Evolutionary conservation across 2,113 vertebrate genomes (phyloP), one percentile per base, ranked within the genome.

Genomic region (Piprites chloris): DNA sequence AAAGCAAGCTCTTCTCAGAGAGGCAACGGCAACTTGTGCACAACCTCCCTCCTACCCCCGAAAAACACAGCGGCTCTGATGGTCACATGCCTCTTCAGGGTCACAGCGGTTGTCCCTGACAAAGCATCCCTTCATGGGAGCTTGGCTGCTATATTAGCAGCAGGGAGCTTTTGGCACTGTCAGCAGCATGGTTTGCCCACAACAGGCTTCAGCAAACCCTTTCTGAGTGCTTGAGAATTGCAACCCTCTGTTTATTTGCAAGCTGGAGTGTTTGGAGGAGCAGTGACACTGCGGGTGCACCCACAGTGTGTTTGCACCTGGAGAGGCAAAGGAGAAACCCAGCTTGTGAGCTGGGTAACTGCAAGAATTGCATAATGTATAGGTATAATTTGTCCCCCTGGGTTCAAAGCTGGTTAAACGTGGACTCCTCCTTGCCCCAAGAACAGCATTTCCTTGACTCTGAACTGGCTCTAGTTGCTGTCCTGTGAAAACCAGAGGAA

Each of bases 271-370:
- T 41, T 53, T 26, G 41, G 32, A 26, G 39, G 53, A 68, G 78
- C 82, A 21, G 49, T 2, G 42, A 1, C 1, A 0, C 21, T 9
- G 11, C 1, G 15, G 71, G 11, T 50, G 69, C 26, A 6, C 14
- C 35, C 35, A 0, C 14, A 9, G 55, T 1, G 1, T 15, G 22
- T 33, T 50, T 59, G 33, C 61, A 28, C 46, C 26, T 7, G n/a
- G 32, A 9, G 37, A 26, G 63, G 42, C 12, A 9, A 9, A 76
- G 69, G 21, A 39, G 12, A 68, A 93, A 3, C 44, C 13, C 35
- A 28, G 23, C 39, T 20, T 75, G 81, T 58, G 52, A 66, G 16
- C 46, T 41, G n/a, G 5, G 22, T 5, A 17, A 33, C 47, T 67
- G 47, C 50, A 81, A 9, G n/a, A 33, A 69, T 56, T 90, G 42